These are phyloP conservation scores for Agrilus mali DNA, from an alignment of 2,888 invertebrate species.

Conservation along the genomic window DNA sequence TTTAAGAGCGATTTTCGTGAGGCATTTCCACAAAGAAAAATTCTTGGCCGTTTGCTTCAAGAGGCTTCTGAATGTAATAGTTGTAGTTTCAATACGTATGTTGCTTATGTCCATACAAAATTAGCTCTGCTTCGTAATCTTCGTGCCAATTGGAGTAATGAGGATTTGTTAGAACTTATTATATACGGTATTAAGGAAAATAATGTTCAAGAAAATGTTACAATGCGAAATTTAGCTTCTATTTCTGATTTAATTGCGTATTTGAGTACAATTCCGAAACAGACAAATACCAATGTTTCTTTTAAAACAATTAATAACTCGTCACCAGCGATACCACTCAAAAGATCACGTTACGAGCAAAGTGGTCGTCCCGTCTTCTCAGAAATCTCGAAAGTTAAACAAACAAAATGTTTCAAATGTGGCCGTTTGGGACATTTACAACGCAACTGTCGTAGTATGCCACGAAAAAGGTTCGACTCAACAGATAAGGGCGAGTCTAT, in stretches of 20 bases:
- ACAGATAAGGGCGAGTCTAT: too few species aligned
- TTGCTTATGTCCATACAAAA: slow-evolving; percentile 15
- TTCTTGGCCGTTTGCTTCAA: slow-evolving; percentile 12
- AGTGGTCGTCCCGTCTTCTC: slow-evolving; percentile 2
- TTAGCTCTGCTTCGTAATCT: slow-evolving; percentile 11
- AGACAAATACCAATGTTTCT: too few species aligned
- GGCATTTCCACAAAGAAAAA: slow-evolving; percentile 15
- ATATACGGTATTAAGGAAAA: slow-evolving; percentile 12
- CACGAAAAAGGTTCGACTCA: background rate
- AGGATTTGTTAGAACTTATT: slow-evolving; percentile 14
- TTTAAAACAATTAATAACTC: background rate
- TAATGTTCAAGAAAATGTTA: slow-evolving; percentile 9
- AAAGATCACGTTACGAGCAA: background rate
- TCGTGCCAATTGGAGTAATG: slow-evolving; percentile 13
- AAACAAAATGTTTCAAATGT: slow-evolving; percentile 5
- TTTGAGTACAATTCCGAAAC: slow-evolving; percentile 8
- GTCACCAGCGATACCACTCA: background rate
- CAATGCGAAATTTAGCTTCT: slow-evolving; percentile 8
- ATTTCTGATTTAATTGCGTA: slow-evolving; percentile 12
- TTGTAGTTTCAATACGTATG: slow-evolving; percentile 12
- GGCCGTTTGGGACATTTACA: slow-evolving; percentile 9
- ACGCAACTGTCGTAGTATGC: slow-evolving; percentile 4
- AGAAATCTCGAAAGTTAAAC: background rate
- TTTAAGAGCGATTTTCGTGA: slow-evolving; percentile 15
- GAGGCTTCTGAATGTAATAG: slow-evolving; percentile 13